A percentile compares a stretch with the other conserved stretches of the same genome.
phyloP scores from a whole-genome alignment of 2,797 vertebrate genomes.

The Leptodactylus fallax region DNA sequence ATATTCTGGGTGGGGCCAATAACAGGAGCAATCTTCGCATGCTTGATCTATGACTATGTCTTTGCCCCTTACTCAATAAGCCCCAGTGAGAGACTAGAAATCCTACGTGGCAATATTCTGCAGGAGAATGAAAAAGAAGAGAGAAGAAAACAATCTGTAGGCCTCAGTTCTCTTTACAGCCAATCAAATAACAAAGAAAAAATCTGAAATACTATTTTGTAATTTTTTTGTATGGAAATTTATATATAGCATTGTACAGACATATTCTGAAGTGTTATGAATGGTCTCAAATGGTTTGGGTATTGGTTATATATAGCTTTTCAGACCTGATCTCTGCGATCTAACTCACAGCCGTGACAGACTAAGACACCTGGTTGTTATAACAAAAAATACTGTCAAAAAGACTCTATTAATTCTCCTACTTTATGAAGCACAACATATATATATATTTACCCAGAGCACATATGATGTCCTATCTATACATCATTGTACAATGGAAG shows the following conservation, averaged over 20 bases:
- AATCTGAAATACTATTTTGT: slow-evolving; percentile 7
- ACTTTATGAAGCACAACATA: too few species aligned
- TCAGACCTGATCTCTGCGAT: too few species aligned
- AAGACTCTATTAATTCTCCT: too few species aligned
- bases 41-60: slow-evolving; percentile 45
- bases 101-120: slow-evolving; percentile 12
- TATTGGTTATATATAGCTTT: too few species aligned
- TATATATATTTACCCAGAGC: too few species aligned
- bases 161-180: slow-evolving; percentile 43
- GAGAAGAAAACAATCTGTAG: slow-evolving; percentile 22
- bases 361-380: too few species aligned
- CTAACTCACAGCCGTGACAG: too few species aligned
- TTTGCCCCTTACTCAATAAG: slow-evolving; percentile 21
- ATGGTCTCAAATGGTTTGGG: too few species aligned
- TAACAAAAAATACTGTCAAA: too few species aligned
- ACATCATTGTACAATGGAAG: too few species aligned
- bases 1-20: slow-evolving; percentile 46
- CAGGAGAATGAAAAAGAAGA: slow-evolving; percentile 49
- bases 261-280: neutral
- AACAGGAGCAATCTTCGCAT: slow-evolving; percentile 52
- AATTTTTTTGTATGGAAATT: neutral
- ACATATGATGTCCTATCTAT: too few species aligned
- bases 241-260: slow-evolving; percentile 2
- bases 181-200: slow-evolving; percentile 38
- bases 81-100: slow-evolving; percentile 39